Evolutionary conservation across 2,888 invertebrate species (phyloP).

Genomic region (Orchestes rusci): DNA sequence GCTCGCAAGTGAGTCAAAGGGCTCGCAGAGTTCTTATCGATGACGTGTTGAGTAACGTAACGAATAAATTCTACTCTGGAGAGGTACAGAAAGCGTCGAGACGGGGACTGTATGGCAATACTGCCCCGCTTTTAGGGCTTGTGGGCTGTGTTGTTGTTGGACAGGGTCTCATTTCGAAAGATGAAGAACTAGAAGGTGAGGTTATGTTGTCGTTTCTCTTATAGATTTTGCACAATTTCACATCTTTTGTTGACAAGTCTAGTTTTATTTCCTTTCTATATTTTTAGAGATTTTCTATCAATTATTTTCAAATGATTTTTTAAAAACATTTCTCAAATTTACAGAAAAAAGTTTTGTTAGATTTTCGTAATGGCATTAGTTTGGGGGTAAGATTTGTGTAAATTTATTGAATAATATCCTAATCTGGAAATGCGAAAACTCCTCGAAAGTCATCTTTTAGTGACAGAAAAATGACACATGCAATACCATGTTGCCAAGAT

Average conservation of each 20-base stretch:
- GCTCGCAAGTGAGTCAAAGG: constrained; percentile 53
- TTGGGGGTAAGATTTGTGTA: too few relatives aligned
- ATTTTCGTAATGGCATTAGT: too few relatives aligned
- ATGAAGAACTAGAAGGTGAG: constrained; percentile 66
- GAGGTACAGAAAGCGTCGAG: constrained; percentile 56
- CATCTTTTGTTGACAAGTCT: too few relatives aligned
- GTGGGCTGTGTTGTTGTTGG: constrained; percentile 68
- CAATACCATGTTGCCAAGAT: too few relatives aligned
- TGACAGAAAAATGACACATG: too few relatives aligned
- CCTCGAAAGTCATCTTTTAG: too few relatives aligned
- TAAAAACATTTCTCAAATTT: not conserved
- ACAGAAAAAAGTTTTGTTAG: not conserved
- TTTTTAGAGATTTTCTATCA: not conserved
- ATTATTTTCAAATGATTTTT: not conserved
- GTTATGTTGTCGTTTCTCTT: too few relatives aligned
- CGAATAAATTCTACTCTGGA: constrained; percentile 57
- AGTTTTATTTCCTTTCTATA: not conserved
- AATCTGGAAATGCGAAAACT: too few relatives aligned
- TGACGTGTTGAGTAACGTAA: constrained; percentile 61
- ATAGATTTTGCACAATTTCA: too few relatives aligned
- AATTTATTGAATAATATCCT: too few relatives aligned
- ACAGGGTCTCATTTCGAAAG: constrained; percentile 64
- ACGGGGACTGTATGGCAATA: constrained; percentile 60
- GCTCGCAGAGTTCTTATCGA: constrained; percentile 62
- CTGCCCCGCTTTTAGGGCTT: constrained; percentile 65